A percentile compares a stretch with the other conserved stretches of the same genome.
These are phyloP conservation scores for Petrolisthes manimaculis DNA, from an alignment of 2,888 invertebrate genomes.

Conservation along the genomic window DNA sequence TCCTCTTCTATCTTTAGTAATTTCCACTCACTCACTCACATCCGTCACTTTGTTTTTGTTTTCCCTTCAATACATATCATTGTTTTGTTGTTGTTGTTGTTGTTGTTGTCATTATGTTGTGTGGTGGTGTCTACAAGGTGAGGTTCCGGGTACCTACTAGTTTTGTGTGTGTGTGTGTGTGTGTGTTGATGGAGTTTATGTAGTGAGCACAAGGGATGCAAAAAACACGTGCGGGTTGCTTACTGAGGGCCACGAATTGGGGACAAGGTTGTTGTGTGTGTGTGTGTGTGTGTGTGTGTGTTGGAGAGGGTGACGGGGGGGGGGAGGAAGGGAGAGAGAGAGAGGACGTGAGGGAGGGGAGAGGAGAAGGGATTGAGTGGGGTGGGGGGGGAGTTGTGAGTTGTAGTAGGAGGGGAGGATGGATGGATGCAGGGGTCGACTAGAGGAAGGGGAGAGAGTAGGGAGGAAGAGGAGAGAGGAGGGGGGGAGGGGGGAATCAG, in stretches of 20 bases:
- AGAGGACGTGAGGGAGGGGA: too few species aligned
- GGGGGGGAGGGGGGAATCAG: constrained; percentile 39
- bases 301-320: not conserved
- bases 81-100: not conserved
- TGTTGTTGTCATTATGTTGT: not conserved
- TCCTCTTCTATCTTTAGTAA: not conserved
- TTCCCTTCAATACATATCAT: not conserved
- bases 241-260: constrained; percentile 51
- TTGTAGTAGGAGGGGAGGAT: constrained; percentile 3
- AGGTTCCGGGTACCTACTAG: too few species aligned
- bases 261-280: constrained; percentile 57
- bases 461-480: constrained; percentile 47
- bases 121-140: not conserved
- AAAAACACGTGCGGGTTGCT: constrained; percentile 52
- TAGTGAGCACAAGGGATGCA: constrained; percentile 1
- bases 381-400: constrained; percentile 13
- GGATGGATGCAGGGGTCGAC: not conserved
- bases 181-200: not conserved
- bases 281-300: too few species aligned
- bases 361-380: constrained; percentile 14
- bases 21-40: too few species aligned
- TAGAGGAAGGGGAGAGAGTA: not conserved
- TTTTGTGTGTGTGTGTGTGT: not conserved
- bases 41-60: too few species aligned
- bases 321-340: too few species aligned